Base-by-base conservation (phyloP, 2,888 invertebrate species). In the Monopis laevigella region DNA sequence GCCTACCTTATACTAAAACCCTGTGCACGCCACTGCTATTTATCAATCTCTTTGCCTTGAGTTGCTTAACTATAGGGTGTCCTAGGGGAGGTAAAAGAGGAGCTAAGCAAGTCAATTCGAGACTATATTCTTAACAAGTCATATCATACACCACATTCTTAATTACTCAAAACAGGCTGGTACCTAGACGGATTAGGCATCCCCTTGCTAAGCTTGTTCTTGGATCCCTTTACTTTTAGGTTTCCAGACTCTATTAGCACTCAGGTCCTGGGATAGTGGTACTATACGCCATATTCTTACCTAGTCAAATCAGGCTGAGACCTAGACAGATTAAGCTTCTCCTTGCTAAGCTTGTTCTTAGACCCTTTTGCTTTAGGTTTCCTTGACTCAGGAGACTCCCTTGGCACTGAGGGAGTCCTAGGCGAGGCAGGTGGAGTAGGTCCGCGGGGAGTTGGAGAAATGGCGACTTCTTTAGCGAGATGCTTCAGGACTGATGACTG, bases 231-330 rank as follows among this genome's bases (percentile, higher is more conserved):
- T 35, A 65, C 59, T 45, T 72, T 74, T 10, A 51, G 43, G 43
- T 70, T 65, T 29, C 65, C 54, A 6, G 29, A 14, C 53, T 51
- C 10, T 62, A 58, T 6, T 57, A 61, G 24, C 35, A 17, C 16
- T 40, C 26, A 13, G 56, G 44, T n/a, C n/a, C n/a, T n/a, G n/a
- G n/a, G n/a, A n/a, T n/a, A n/a, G n/a, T n/a, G n/a, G n/a, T n/a
- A n/a, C n/a, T n/a, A n/a, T n/a, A n/a, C n/a, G n/a, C n/a, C n/a
- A n/a, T n/a, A n/a, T n/a, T n/a, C 54, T 83, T 56, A 81, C 67
- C 87, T 86, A 0, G 89, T 88, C 48, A 93, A 75, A 73, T 94
- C 93, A 0, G 93, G 93, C 60, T 93, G 93, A 1, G 93, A 93
- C 54, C 91, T 84, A 3, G 92, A 91, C 45, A 90, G 58, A 44